These are phyloP conservation scores for Chionomys nivalis DNA, from an alignment of 2,113 vertebrate genomes.

Conservation along the genomic window DNA sequence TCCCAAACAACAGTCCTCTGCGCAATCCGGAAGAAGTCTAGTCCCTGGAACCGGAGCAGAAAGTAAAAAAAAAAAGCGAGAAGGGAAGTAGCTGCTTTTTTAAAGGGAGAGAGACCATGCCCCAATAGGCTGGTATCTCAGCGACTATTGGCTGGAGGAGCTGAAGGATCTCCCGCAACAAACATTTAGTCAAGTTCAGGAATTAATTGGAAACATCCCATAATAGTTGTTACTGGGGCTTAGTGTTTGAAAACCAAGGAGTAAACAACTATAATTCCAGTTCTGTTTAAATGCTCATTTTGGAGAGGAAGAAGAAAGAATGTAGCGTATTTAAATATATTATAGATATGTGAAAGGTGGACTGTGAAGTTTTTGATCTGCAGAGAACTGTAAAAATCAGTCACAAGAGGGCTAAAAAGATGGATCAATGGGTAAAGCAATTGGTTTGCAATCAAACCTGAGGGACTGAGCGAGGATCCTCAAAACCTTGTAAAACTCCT, in stretches of 20 bases:
- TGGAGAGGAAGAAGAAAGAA: neutral
- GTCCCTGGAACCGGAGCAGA: too few relatives aligned
- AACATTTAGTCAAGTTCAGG: neutral
- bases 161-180: too few relatives aligned
- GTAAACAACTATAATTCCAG: neutral
- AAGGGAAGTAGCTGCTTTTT: too few relatives aligned
- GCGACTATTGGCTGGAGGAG: too few relatives aligned
- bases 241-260: neutral
- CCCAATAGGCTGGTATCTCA: too few relatives aligned
- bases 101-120: too few relatives aligned
- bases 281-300: neutral
- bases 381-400: neutral
- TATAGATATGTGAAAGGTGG: neutral
- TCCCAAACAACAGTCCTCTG: too few relatives aligned
- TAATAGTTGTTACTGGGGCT: neutral
- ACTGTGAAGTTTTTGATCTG: neutral
- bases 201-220: neutral
- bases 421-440: neutral
- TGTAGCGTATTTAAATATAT: neutral
- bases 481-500: neutral
- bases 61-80: too few relatives aligned
- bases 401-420: neutral
- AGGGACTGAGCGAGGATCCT: too few relatives aligned
- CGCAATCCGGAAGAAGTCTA: too few relatives aligned
- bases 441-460: too few relatives aligned